Percentiles rank a stretch among this genome's conserved stretches.
Conservation (phyloP, 1,140 invertebrate species). For the Pomacea maculata region DNA sequence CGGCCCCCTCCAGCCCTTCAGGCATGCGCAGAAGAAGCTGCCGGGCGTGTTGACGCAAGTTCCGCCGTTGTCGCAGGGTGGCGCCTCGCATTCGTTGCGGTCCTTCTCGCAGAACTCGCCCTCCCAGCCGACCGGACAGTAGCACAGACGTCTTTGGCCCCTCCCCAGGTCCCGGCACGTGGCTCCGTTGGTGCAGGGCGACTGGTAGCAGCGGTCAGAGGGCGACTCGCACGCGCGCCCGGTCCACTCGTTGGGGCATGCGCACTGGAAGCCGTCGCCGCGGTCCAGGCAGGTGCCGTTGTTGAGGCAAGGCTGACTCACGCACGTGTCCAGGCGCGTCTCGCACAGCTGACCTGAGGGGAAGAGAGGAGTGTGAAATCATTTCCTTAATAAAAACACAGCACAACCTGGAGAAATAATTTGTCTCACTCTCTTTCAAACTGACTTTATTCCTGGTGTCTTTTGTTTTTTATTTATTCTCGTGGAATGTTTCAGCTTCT, state of each 20-base stretch:
- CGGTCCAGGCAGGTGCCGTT: conserved; percentile 83
- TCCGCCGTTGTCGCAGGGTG: conserved; percentile 79
- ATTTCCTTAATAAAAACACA: too few species aligned
- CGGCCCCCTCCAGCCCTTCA: conserved; percentile 28
- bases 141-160: conserved; percentile 61
- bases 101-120: neutral
- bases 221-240: conserved; percentile 31
- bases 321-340: conserved; percentile 44
- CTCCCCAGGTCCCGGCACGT: conserved; percentile 35
- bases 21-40: conserved; percentile 35
- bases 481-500: too few species aligned
- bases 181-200: conserved; percentile 43
- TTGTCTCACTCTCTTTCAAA: too few species aligned
- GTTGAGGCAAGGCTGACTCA: conserved; percentile 84
- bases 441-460: too few species aligned
- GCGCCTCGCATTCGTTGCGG: conserved; percentile 54
- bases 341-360: conserved; percentile 31
- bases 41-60: conserved; percentile 33
- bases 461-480: too few species aligned
- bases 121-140: neutral
- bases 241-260: conserved; percentile 72
- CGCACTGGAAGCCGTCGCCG: conserved; percentile 71
- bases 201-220: conserved; percentile 37
- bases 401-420: too few species aligned
- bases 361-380: conserved; percentile 3